Evolutionary conservation across 2,113 vertebrate genomes (phyloP).

Genomic region (Motacilla tschutschensis): DNA sequence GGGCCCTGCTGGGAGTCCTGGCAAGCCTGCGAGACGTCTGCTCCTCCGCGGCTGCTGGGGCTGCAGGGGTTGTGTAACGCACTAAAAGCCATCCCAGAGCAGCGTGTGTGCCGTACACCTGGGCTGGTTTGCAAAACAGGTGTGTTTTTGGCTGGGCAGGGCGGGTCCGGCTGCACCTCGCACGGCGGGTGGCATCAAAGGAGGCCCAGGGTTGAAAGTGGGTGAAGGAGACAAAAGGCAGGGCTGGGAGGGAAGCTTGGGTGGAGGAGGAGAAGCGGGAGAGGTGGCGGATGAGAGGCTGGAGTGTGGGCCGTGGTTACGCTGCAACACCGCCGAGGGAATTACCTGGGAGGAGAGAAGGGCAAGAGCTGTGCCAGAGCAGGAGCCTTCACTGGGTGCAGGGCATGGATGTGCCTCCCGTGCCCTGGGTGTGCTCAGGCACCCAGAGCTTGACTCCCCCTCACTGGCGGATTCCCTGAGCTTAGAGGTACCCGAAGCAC

Average conservation of each 20-base stretch:
- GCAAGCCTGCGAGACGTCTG: not conserved
- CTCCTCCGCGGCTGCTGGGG: not conserved
- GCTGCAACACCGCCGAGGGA: not conserved
- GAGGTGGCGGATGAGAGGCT: conserved; percentile 36
- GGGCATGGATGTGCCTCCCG: accelerated
- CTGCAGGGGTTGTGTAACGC: not conserved
- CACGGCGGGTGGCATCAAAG: conserved; percentile 54
- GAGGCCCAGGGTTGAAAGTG: conserved; percentile 37
- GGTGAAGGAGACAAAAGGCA: conserved; percentile 64
- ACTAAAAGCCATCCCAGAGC: not conserved
- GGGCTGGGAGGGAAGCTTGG: conserved; percentile 60
- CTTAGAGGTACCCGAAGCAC: not conserved
- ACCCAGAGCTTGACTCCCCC: not conserved
- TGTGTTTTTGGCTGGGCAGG: conserved; percentile 41
- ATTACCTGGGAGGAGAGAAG: not conserved
- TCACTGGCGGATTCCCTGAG: not conserved
- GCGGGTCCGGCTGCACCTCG: conserved; percentile 37
- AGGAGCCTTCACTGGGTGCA: not conserved
- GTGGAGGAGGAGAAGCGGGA: conserved; percentile 47
- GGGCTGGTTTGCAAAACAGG: conserved; percentile 34
- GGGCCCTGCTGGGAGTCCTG: not conserved
- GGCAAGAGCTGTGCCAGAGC: not conserved
- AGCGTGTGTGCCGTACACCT: not conserved
- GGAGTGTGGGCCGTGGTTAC: not conserved
- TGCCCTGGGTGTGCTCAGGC: not conserved